phyloP scores from a whole-genome alignment of 2,113 vertebrate genomes.

The Electrona antarctica region DNA sequence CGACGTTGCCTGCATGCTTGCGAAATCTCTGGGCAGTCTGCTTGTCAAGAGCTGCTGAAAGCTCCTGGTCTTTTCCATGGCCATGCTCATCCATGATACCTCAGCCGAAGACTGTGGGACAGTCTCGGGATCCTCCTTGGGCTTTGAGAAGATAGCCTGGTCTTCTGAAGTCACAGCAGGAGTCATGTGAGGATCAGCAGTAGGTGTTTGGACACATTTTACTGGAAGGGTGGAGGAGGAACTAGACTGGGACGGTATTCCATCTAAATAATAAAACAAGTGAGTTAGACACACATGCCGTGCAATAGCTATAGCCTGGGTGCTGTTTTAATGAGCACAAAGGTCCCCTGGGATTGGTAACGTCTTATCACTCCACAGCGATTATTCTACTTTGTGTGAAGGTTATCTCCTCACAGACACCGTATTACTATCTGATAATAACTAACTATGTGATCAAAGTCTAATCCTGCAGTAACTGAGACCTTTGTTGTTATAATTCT shows the following conservation, averaged over 20 bases:
- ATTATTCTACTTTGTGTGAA: slow-evolving; percentile 38
- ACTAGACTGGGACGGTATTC: slow-evolving; percentile 25
- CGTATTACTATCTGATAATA: not conserved
- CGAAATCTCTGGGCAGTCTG: slow-evolving; percentile 70
- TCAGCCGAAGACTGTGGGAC: slow-evolving; percentile 34
- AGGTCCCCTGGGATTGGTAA: slow-evolving; percentile 36
- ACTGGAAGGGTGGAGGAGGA: slow-evolving; percentile 13
- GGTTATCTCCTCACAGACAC: not conserved
- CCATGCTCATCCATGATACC: slow-evolving; percentile 88
- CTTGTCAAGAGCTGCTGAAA: slow-evolving; percentile 81
- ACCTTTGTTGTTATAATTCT: not conserved
- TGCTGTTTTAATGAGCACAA: slow-evolving; percentile 51
- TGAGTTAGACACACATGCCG: slow-evolving; percentile 49
- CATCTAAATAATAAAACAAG: slow-evolving; percentile 53
- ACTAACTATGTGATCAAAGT: slow-evolving; percentile 17
- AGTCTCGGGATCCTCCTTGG: slow-evolving; percentile 45
- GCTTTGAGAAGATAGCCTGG: slow-evolving; percentile 13
- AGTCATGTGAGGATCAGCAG: not conserved
- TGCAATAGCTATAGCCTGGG: slow-evolving; percentile 12
- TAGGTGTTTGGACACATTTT: slow-evolving; percentile 22
- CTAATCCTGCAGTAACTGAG: slow-evolving; percentile 16
- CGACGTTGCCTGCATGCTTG: slow-evolving; percentile 42
- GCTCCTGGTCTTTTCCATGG: slow-evolving; percentile 84
- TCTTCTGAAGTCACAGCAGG: slow-evolving; percentile 9
- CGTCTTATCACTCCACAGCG: slow-evolving; percentile 34